phyloP scores from a whole-genome alignment of 2,888 invertebrate species.

The Platycnemis pennipes region DNA sequence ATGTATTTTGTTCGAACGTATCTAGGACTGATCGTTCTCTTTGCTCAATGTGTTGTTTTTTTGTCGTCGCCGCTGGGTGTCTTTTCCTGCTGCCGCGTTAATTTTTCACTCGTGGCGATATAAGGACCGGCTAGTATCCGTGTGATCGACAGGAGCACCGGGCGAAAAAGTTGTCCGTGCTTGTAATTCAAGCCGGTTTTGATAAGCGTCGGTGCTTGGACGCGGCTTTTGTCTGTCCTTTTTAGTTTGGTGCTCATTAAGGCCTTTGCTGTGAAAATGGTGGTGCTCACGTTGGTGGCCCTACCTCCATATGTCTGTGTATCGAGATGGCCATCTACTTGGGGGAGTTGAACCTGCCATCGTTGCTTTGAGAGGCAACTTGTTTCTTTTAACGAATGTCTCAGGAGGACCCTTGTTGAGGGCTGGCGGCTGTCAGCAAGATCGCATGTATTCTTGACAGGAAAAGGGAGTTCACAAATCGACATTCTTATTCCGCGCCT shows the following conservation, averaged over 20 bases:
- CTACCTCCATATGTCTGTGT: not conserved
- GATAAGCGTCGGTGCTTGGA: not conserved
- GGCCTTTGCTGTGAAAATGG: conserved; percentile 18
- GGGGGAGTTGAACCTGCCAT: not conserved
- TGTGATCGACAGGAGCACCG: not conserved
- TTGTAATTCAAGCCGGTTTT: not conserved
- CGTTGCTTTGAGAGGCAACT: not conserved
- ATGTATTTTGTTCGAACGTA: not conserved
- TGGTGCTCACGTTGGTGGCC: not conserved
- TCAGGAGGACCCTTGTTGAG: not conserved
- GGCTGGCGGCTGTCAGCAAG: not conserved
- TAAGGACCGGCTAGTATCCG: not conserved
- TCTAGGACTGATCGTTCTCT: not conserved
- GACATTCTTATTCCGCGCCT: not conserved
- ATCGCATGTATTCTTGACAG: not conserved
- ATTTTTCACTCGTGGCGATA: not conserved
- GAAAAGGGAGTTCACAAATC: not conserved
- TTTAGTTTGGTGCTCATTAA: not conserved
- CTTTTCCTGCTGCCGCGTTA: not conserved
- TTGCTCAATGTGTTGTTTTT: not conserved
- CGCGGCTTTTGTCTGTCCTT: not conserved
- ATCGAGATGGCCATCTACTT: not conserved
- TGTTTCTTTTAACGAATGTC: not conserved
- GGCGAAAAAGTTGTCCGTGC: not conserved
- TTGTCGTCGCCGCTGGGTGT: not conserved